These are phyloP conservation scores for Philonicus albiceps DNA, from an alignment of 2,888 invertebrate species.

Conservation along the genomic window DNA sequence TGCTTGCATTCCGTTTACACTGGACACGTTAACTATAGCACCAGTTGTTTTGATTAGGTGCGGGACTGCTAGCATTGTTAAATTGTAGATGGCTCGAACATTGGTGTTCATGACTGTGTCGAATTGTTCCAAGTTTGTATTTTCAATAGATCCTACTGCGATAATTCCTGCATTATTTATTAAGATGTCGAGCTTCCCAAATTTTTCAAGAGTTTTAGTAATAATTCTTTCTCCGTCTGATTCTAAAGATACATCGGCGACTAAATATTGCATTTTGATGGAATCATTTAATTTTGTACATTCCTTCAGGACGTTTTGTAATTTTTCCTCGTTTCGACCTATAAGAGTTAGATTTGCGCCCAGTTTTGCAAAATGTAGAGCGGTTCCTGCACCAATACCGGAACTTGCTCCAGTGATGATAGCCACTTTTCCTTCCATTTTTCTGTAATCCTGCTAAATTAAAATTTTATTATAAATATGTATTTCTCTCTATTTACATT, in stretches of 20 bases:
- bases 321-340: slow-evolving; percentile 75
- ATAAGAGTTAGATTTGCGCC: slow-evolving; percentile 71
- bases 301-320: slow-evolving; percentile 69
- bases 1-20: slow-evolving; percentile 89
- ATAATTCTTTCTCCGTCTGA: slow-evolving; percentile 76
- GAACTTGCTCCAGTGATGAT: slow-evolving; percentile 76
- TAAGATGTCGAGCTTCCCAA: slow-evolving; percentile 80
- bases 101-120: slow-evolving; percentile 91
- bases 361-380: slow-evolving; percentile 71
- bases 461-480: neutral
- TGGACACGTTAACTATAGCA: slow-evolving; percentile 95
- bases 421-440: slow-evolving; percentile 66
- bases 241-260: slow-evolving; percentile 79
- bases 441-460: neutral
- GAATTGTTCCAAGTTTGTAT: slow-evolving; percentile 83
- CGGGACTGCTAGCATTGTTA: slow-evolving; percentile 89
- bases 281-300: slow-evolving; percentile 58
- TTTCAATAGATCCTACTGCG: slow-evolving; percentile 84
- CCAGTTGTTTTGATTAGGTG: slow-evolving; percentile 84
- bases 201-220: slow-evolving; percentile 76
- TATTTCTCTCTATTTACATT: neutral
- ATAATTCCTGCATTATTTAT: slow-evolving; percentile 91
- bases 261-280: slow-evolving; percentile 66
- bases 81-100: slow-evolving; percentile 79
- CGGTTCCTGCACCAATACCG: slow-evolving; percentile 78